Conservation (phyloP, 2,888 invertebrate genomes). For the Clostera curtula region DNA sequence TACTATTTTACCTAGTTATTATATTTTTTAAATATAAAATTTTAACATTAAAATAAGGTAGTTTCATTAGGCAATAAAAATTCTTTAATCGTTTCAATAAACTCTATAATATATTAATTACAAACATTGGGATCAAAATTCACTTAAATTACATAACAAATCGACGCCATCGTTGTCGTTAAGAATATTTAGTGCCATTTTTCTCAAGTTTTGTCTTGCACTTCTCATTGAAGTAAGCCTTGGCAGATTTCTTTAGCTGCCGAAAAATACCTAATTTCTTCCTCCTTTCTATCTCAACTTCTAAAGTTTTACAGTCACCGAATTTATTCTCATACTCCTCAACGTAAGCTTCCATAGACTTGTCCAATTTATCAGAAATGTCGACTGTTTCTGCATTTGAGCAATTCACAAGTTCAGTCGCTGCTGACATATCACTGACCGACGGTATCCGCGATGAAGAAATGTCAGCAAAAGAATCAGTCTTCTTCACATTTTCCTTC, state of each 20-base stretch:
- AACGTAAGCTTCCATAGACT: slow-evolving; percentile 8
- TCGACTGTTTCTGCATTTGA: slow-evolving; percentile 12
- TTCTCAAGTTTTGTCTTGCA: slow-evolving; percentile 16
- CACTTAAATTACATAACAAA: not conserved
- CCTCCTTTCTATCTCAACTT: slow-evolving; percentile 13
- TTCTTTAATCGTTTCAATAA: not conserved
- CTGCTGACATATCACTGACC: slow-evolving; percentile 16
- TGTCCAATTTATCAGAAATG: slow-evolving; percentile 8
- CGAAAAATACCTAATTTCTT: slow-evolving; percentile 15
- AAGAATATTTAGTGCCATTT: not conserved
- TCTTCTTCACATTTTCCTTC: slow-evolving; percentile 17
- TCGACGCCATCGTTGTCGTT: not conserved
- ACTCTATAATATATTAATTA: slow-evolving; percentile 1
- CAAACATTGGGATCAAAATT: slow-evolving; percentile 2
- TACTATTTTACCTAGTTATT: slow-evolving; percentile 48
- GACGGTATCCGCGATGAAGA: slow-evolving; percentile 30
- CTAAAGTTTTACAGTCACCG: slow-evolving; percentile 10
- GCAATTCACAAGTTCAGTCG: slow-evolving; percentile 1
- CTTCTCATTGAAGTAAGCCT: slow-evolving; percentile 19
- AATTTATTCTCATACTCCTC: slow-evolving; percentile 7
- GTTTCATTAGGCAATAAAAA: slow-evolving; percentile 20
- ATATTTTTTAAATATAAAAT: slow-evolving; percentile 48
- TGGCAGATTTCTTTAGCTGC: slow-evolving; percentile 18
- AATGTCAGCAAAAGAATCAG: slow-evolving; percentile 37
- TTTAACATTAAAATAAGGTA: slow-evolving; percentile 38